Percentiles rank a stretch among this genome's conserved stretches.
phyloP scores from a whole-genome alignment of 2,113 vertebrate genomes.

The Istiophorus platypterus region DNA sequence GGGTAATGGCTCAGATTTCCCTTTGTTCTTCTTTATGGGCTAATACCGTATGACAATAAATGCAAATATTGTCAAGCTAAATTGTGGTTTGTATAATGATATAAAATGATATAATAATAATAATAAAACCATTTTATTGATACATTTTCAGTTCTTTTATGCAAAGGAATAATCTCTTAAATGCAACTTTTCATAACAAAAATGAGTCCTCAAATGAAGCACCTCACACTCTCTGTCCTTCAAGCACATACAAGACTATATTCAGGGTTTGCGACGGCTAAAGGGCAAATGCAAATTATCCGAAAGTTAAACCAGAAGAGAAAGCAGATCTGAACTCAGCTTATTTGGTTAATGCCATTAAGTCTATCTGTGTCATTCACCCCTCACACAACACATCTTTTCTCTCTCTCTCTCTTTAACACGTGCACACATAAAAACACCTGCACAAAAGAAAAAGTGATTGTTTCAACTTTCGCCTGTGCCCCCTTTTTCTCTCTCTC shows the following conservation, averaged over 20 bases:
- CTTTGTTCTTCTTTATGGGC: slow-evolving; percentile 22
- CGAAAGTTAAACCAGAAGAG: slow-evolving; percentile 71
- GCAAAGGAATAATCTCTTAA: not conserved
- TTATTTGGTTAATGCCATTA: slow-evolving; percentile 80
- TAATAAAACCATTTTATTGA: not conserved
- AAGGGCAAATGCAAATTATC: slow-evolving; percentile 78
- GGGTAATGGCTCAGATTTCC: slow-evolving; percentile 2
- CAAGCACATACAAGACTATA: slow-evolving; percentile 22
- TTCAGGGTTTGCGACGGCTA: slow-evolving; percentile 26
- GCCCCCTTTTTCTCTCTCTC: slow-evolving; percentile 48
- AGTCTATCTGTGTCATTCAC: slow-evolving; percentile 58
- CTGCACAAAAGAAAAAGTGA: slow-evolving; percentile 75
- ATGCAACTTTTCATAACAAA: not conserved
- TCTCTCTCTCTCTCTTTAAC: slow-evolving; percentile 25
- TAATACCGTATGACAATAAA: not conserved
- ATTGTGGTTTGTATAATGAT: not conserved
- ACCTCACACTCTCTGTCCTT: not conserved
- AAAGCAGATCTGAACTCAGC: slow-evolving; percentile 63
- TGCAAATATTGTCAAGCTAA: not conserved
- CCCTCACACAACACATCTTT: slow-evolving; percentile 26
- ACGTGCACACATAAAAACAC: slow-evolving; percentile 66
- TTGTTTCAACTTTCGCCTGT: slow-evolving; percentile 75
- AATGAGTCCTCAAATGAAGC: not conserved
- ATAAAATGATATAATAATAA: not conserved
- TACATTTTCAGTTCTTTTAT: not conserved